A percentile compares a stretch with the other conserved stretches of the same genome.
phyloP scores from a whole-genome alignment of 2,797 vertebrate species.

The Coregonus sp. region DNA sequence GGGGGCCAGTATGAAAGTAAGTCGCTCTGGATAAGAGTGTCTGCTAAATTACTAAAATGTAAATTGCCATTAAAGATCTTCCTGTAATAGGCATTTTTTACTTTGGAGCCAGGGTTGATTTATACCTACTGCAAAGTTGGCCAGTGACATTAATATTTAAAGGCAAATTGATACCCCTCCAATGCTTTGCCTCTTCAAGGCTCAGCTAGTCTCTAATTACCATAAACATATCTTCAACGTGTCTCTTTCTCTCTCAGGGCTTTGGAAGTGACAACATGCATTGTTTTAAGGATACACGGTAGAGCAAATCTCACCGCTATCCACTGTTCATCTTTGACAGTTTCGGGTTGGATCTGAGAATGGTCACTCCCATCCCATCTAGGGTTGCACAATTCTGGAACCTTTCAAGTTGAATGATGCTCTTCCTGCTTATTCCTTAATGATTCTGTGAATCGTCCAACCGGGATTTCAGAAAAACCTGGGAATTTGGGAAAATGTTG shows the following conservation, averaged over 20 bases:
- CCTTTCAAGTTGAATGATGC: neutral
- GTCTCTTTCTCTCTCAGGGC: slow-evolving; percentile 26
- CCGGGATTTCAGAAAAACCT: neutral
- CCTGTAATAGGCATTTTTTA: slow-evolving; percentile 32
- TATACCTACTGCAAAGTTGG: slow-evolving; percentile 33
- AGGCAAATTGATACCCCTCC: slow-evolving; percentile 34
- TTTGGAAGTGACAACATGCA: slow-evolving; percentile 25
- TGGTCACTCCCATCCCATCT: neutral
- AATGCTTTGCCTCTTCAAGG: slow-evolving; percentile 8
- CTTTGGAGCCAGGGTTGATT: slow-evolving; percentile 23
- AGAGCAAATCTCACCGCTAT: neutral
- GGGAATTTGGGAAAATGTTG: neutral
- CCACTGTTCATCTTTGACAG: neutral
- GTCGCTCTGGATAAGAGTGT: too few relatives aligned
- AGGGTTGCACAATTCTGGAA: too few relatives aligned
- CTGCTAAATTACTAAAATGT: too few relatives aligned
- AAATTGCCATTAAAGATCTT: slow-evolving; percentile 4
- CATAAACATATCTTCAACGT: slow-evolving; percentile 22
- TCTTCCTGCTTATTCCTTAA: too few relatives aligned
- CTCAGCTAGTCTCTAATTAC: slow-evolving; percentile 18
- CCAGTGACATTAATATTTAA: slow-evolving; percentile 34
- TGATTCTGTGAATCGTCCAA: neutral
- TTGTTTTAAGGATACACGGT: neutral
- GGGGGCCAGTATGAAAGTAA: too few relatives aligned
- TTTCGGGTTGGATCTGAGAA: neutral